phyloP scores from a whole-genome alignment of 2,113 vertebrate species.

The Heptranchias perlo region DNA sequence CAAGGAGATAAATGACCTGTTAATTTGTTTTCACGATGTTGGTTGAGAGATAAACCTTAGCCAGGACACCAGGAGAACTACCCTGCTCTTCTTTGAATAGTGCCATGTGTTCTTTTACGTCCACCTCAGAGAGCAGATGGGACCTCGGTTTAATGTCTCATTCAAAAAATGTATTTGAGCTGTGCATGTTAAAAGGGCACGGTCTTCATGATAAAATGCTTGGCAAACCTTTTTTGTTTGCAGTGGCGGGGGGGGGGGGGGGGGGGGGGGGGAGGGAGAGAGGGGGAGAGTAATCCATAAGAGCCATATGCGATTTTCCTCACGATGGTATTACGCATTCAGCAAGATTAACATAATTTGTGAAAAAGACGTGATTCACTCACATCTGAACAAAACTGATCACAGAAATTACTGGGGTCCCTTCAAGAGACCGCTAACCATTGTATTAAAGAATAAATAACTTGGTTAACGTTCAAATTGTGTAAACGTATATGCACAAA shows the following conservation, averaged over 20 bases:
- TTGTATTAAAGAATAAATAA: not conserved
- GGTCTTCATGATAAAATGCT: not conserved
- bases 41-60: not conserved
- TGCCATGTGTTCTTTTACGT: not conserved
- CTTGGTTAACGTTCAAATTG: not conserved
- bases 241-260: not conserved
- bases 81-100: not conserved
- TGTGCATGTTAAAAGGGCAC: not conserved
- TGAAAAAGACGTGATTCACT: not conserved
- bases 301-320: not conserved
- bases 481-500: not conserved
- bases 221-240: not conserved
- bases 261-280: not conserved
- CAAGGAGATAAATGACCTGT: not conserved
- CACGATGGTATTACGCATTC: not conserved
- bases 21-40: not conserved
- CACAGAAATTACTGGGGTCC: not conserved
- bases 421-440: not conserved
- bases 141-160: not conserved
- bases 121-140: not conserved
- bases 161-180: not conserved
- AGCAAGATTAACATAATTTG: not conserved
- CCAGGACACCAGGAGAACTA: not conserved
- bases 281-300: not conserved
- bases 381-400: not conserved